phyloP scores from a whole-genome alignment of 2,888 invertebrate species.

The Odontomyia ornata region DNA sequence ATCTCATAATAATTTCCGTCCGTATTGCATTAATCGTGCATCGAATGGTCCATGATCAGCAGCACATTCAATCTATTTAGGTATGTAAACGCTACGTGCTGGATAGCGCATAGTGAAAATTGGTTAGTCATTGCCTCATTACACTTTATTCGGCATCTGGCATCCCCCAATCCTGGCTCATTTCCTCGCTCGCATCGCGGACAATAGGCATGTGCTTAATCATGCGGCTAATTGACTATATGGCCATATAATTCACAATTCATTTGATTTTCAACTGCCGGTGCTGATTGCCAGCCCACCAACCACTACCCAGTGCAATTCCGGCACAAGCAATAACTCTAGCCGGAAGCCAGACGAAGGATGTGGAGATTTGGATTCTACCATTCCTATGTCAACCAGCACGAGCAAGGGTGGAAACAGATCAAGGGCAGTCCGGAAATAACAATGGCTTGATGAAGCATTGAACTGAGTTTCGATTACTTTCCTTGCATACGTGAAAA shows the following conservation, averaged over 20 bases:
- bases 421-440: not conserved
- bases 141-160: not conserved
- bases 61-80: too few relatives aligned
- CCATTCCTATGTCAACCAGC: too few relatives aligned
- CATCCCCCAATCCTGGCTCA: too few relatives aligned
- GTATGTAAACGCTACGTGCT: not conserved
- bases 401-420: not conserved
- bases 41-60: too few relatives aligned
- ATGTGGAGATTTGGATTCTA: not conserved
- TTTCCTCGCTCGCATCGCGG: not conserved
- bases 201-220: slow-evolving; percentile 48
- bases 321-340: slow-evolving; percentile 17
- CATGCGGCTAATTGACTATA: slow-evolving; percentile 51
- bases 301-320: slow-evolving; percentile 33
- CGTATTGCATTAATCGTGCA: too few relatives aligned
- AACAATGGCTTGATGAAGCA: slow-evolving; percentile 15
- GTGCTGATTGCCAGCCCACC: slow-evolving; percentile 20
- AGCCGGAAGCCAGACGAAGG: slow-evolving; percentile 27
- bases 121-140: slow-evolving; percentile 14
- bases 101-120: slow-evolving; percentile 27
- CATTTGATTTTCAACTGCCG: slow-evolving; percentile 48
- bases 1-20: too few relatives aligned
- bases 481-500: not conserved
- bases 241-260: slow-evolving; percentile 50
- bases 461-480: slow-evolving; percentile 11